phyloP scores from a whole-genome alignment of 2,113 vertebrate genomes.

The Antechinus stuartii region DNA sequence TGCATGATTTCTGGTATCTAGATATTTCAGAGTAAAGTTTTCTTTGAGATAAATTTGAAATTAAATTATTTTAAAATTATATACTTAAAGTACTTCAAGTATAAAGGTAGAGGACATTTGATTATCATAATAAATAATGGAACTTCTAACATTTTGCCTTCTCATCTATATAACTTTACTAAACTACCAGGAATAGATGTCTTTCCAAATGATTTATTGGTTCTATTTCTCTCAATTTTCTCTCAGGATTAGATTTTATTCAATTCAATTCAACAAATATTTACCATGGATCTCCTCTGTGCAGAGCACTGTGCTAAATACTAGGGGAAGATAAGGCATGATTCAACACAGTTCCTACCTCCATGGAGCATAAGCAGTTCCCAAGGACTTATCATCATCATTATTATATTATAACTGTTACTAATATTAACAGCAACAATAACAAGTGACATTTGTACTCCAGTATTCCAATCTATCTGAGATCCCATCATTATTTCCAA shows the following conservation, averaged over 20 bases:
- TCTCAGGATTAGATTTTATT: not conserved
- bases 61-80: constrained; percentile 30
- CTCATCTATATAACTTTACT: not conserved
- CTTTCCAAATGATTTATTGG: constrained; percentile 29
- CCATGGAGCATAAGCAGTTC: not conserved
- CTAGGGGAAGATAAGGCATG: constrained; percentile 5
- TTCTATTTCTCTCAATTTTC: not conserved
- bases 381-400: not conserved
- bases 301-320: not conserved
- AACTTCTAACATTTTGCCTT: constrained; percentile 16
- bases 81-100: not conserved
- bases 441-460: not conserved
- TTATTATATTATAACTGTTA: not conserved
- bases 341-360: not conserved
- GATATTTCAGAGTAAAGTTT: constrained; percentile 7
- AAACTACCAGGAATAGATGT: constrained; percentile 9
- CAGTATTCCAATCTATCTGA: not conserved
- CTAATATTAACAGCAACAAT: not conserved
- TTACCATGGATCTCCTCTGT: not conserved
- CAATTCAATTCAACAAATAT: constrained; percentile 12
- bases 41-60: constrained; percentile 40
- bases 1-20: not conserved
- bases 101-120: constrained; percentile 11
- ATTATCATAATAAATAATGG: constrained; percentile 26
- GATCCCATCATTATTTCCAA: not conserved